phyloP scores from a whole-genome alignment of 2,888 invertebrate genomes.

The Acleris sparsana region DNA sequence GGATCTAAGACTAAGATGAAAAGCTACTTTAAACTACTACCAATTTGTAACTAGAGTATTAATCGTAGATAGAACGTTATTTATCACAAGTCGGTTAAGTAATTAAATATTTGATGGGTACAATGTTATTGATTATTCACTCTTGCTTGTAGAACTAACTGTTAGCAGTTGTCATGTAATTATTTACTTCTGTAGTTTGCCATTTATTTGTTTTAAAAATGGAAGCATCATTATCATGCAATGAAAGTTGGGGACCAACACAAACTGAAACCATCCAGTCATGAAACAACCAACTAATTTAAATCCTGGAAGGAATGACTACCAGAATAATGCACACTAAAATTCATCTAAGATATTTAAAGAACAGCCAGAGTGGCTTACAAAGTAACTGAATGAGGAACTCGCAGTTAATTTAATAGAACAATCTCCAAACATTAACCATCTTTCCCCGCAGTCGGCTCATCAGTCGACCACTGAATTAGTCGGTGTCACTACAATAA shows the following conservation, averaged over 20 bases:
- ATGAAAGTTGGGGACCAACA: neutral
- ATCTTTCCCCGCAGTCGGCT: conserved; percentile 72
- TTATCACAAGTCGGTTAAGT: conserved; percentile 28
- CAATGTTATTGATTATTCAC: conserved; percentile 27
- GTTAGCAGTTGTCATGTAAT: neutral
- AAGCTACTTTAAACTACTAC: conserved; percentile 61
- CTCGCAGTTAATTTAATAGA: conserved; percentile 64
- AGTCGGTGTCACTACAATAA: conserved; percentile 83
- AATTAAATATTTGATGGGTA: conserved; percentile 31
- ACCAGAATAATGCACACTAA: conserved; percentile 12
- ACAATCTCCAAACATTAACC: conserved; percentile 67
- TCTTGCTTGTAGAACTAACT: neutral
- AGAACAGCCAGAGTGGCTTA: conserved; percentile 10
- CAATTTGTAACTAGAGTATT: conserved; percentile 39
- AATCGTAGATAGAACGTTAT: conserved; percentile 24
- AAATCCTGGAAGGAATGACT: conserved; percentile 14
- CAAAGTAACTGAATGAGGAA: conserved; percentile 27
- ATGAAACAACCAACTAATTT: too few species aligned
- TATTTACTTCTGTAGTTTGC: too few species aligned
- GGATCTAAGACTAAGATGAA: conserved; percentile 71
- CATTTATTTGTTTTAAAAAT: too few species aligned
- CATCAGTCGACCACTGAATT: conserved; percentile 82
- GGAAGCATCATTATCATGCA: too few species aligned
- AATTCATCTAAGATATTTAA: conserved; percentile 31
- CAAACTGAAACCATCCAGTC: neutral